phyloP scores from a whole-genome alignment of 2,113 vertebrate genomes.

The Sinocyclocheilus rhinocerous region DNA sequence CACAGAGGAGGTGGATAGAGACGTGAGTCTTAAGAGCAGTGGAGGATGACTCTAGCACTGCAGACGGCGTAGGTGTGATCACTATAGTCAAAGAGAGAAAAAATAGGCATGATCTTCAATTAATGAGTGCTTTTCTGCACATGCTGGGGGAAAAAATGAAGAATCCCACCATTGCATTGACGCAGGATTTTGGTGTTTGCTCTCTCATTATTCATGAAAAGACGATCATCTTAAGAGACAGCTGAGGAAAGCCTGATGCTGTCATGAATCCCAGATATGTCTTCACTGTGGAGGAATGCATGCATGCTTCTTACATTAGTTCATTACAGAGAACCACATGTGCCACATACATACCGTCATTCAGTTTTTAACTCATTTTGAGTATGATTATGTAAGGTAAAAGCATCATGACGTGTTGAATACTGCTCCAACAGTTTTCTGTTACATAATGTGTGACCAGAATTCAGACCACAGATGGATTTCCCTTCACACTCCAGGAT shows the following conservation, averaged over 20 bases:
- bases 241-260: neutral
- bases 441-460: neutral
- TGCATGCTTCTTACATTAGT: neutral
- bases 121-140: constrained; percentile 14
- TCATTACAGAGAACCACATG: neutral
- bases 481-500: neutral
- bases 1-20: constrained; percentile 9
- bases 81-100: constrained; percentile 21
- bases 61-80: constrained; percentile 36
- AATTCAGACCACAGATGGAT: neutral
- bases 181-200: neutral
- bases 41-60: neutral
- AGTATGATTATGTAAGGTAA: neutral
- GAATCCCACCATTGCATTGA: constrained; percentile 8
- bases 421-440: neutral
- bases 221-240: neutral
- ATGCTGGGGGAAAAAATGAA: neutral
- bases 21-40: neutral
- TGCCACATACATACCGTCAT: neutral
- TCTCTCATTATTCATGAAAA: neutral
- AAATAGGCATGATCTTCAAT: neutral
- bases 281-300: neutral
- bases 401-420: neutral
- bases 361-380: neutral
- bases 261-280: neutral